These are phyloP conservation scores for Microcebus tavaratra DNA, from an alignment of 2,113 vertebrate genomes.

Conservation along the genomic window DNA sequence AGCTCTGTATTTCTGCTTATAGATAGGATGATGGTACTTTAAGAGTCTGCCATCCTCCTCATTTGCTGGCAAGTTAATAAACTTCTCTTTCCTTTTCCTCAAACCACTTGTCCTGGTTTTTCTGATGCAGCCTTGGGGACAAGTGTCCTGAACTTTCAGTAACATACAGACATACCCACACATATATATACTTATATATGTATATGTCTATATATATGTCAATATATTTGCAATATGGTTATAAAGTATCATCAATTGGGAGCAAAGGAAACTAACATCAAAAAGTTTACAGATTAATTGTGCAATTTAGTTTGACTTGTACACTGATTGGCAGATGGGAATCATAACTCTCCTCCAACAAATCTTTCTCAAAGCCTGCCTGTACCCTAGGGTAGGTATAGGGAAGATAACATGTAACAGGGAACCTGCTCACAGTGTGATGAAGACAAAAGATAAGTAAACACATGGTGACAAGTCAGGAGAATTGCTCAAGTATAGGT, in stretches of 20 bases:
- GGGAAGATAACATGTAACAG: background rate
- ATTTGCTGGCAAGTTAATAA: no score
- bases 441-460: background rate
- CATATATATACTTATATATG: background rate
- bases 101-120: no score
- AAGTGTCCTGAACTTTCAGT: no score
- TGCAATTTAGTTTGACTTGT: background rate
- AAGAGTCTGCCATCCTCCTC: no score
- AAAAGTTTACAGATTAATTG: background rate
- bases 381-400: background rate
- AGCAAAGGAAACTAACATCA: background rate
- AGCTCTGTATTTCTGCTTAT: no score
- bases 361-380: background rate
- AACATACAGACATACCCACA: background rate
- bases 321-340: background rate
- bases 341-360: background rate
- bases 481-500: background rate
- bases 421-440: background rate
- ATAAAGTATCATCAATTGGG: background rate
- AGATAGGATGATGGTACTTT: no score
- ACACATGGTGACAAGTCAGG: background rate
- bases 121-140: no score
- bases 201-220: background rate
- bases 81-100: no score
- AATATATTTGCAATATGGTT: background rate